Evolutionary conservation across 2,113 vertebrate genomes (phyloP).

Genomic region (Dryoscopus gambensis): DNA sequence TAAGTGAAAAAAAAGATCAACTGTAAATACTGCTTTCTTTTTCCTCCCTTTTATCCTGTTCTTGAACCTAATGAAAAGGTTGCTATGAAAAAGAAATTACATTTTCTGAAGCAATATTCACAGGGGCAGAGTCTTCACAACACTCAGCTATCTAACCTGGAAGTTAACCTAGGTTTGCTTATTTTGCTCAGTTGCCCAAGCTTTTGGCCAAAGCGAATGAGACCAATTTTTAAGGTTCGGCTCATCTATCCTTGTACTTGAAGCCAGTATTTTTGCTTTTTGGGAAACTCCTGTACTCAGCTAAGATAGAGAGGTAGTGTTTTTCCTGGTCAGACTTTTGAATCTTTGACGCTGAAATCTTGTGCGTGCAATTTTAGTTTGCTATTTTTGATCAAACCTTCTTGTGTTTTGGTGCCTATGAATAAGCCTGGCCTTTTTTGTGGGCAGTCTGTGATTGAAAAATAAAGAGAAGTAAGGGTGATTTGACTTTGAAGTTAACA

Average conservation of each 20-base stretch:
- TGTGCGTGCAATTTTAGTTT: not conserved
- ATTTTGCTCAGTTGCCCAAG: not conserved
- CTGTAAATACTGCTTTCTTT: conserved; percentile 61
- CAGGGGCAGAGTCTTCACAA: not conserved
- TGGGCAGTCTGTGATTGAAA: not conserved
- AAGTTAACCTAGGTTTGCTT: not conserved
- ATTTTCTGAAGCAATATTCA: conserved; percentile 37
- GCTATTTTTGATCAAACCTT: not conserved
- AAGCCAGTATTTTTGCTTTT: not conserved
- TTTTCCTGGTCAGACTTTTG: not conserved
- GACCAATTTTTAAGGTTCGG: not conserved
- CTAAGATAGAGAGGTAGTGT: not conserved
- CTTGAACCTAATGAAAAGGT: conserved; percentile 32
- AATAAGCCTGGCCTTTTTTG: not conserved
- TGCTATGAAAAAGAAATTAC: conserved; percentile 38
- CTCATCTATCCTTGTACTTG: not conserved
- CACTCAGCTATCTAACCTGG: not conserved
- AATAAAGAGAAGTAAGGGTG: not conserved
- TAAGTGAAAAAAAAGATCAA: conserved; percentile 42
- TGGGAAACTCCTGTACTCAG: not conserved
- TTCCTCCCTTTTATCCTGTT: conserved; percentile 42
- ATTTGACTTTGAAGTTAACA: not conserved
- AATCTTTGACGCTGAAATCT: not conserved
- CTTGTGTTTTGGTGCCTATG: not conserved
- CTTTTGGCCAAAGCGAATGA: not conserved